Evolutionary conservation across 2,113 vertebrate genomes (phyloP), one percentile per base, ranked within the genome.

Genomic region (Corvus hawaiiensis): DNA sequence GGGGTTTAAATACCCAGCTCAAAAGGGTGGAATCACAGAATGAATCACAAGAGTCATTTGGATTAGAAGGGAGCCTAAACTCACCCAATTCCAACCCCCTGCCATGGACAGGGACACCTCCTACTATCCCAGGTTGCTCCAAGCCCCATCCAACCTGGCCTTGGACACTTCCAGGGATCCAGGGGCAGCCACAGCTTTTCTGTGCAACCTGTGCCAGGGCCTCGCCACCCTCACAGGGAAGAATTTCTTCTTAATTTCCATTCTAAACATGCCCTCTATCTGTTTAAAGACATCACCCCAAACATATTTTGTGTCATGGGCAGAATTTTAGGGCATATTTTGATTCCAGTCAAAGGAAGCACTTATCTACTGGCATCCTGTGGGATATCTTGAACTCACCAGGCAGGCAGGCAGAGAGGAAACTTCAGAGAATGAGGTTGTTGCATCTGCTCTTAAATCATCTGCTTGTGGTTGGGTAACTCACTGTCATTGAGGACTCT

Each of bases 141-240:
- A 37, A 49, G 1, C 21, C 0, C 35, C 0, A 0, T 20, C 48
- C 55, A 37, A 0, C 21, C n/a, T 41, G 14, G 1, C 5, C 48
- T 69, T 62, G 32, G 10, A 10, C 49, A 49, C 7, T 76, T 33
- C 26, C 63, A 76, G 26, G 14, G 62, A 68, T 54, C 39, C 52
- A 74, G n/a, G 30, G 12, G 2, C 21, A 76, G 11, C 30, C 63
- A 27, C 30, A 62, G 6, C 15, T 76, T 27, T 39, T 83, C 48
- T 41, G 48, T 30, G 8, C 24, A 83, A 0, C 39, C 20, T 35
- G 17, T 62, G 18, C 41, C 63, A 55, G 35, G 24, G 21, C 5
- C 11, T 69, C 3, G 0, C 2, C 22, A 20, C 26, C 14, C n/a
- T 69, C 32, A 62, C 3, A 49, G 26, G 4, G 5, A 54, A 82